phyloP scores from a whole-genome alignment of 2,888 invertebrate genomes.

The Zeuzera pyrina region DNA sequence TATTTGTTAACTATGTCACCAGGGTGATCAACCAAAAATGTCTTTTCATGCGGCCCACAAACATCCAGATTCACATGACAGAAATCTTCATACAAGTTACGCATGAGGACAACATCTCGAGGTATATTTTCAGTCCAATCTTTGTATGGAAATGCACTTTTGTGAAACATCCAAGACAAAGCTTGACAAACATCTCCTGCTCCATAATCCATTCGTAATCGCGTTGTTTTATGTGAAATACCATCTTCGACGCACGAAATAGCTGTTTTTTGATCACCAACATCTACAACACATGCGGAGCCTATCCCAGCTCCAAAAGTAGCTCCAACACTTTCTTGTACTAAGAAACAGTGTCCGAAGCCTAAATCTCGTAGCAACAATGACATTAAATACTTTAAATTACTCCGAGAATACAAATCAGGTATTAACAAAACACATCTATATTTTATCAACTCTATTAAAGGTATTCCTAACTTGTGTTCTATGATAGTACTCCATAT shows the following conservation, averaged over 20 bases:
- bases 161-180: slow-evolving; percentile 89
- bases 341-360: slow-evolving; percentile 87
- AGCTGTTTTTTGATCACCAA: slow-evolving; percentile 96
- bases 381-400: slow-evolving; percentile 88
- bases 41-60: slow-evolving; percentile 90
- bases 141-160: slow-evolving; percentile 92
- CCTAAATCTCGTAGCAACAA: slow-evolving; percentile 86
- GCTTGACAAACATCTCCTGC: slow-evolving; percentile 94
- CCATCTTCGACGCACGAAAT: slow-evolving; percentile 98
- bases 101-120: slow-evolving; percentile 84
- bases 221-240: slow-evolving; percentile 90
- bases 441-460: slow-evolving; percentile 81
- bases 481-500: slow-evolving; percentile 91
- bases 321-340: slow-evolving; percentile 78
- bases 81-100: slow-evolving; percentile 89
- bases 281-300: slow-evolving; percentile 94
- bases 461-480: slow-evolving; percentile 82
- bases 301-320: slow-evolving; percentile 68
- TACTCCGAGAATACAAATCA: slow-evolving; percentile 89
- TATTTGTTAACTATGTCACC: slow-evolving; percentile 79
- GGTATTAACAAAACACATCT: slow-evolving; percentile 91
- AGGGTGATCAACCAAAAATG: slow-evolving; percentile 82
- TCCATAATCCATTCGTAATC: slow-evolving; percentile 89
- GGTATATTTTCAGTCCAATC: slow-evolving; percentile 82
- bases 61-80: slow-evolving; percentile 94